Conservation (phyloP, 2,797 vertebrate species). For the Acrossocheilus wenchowensis region DNA sequence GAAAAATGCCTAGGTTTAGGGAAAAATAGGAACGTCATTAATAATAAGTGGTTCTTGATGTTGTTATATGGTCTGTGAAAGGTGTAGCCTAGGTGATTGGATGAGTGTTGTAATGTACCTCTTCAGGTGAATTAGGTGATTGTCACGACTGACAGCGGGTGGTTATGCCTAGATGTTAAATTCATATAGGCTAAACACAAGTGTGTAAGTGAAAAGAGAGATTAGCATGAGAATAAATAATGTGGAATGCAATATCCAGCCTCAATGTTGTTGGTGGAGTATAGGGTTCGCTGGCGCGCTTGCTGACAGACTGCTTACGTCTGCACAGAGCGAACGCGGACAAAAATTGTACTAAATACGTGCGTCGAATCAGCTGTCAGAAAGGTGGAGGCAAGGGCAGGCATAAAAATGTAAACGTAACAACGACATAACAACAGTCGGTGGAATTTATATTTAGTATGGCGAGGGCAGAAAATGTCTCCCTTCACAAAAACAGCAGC, state of each 20-base stretch:
- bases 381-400: slow-evolving; percentile 49
- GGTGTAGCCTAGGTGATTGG: background rate
- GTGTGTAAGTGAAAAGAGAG: background rate
- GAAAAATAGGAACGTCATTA: background rate
- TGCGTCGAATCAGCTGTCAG: slow-evolving; percentile 64
- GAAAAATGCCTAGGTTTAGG: background rate
- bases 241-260: background rate
- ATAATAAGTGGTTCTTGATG: background rate
- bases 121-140: background rate
- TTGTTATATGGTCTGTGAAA: background rate
- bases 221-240: background rate
- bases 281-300: slow-evolving; percentile 8
- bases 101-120: background rate
- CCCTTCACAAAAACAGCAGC: slow-evolving; percentile 56
- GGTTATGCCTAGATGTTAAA: background rate
- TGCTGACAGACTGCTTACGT: slow-evolving; percentile 59
- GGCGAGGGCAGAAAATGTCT: slow-evolving; percentile 50
- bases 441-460: slow-evolving; percentile 38
- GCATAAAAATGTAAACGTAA: slow-evolving; percentile 45
- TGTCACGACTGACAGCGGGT: background rate
- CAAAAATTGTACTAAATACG: slow-evolving; percentile 55
- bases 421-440: slow-evolving; percentile 41
- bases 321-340: slow-evolving; percentile 49
- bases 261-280: background rate
- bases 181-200: background rate